Evolutionary conservation across 92 coral and sea anemone species (phyloP), one percentile per base, ranked within the genome.

Genomic region (Zoanthus gigantus): DNA sequence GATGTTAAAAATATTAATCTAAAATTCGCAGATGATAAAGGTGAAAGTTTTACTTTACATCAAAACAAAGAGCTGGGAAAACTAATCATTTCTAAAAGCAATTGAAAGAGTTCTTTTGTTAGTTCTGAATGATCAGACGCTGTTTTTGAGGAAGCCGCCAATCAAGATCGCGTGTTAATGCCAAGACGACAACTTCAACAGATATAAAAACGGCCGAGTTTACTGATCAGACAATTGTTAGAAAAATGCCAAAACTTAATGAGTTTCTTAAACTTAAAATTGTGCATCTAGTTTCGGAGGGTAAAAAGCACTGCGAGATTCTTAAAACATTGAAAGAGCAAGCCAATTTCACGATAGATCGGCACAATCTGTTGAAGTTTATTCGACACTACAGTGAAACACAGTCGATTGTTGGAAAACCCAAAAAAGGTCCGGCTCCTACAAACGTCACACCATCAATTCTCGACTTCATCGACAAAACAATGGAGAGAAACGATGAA

Each of bases 401-500:
- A 17, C 74, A 32, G 74, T 69, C 74, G 45, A 69, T 69, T n/a
- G 47, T 69, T 69, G 74, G 45, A n/a, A 69, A 69, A 9, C 46
- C 74, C 44, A 69, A 34, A 69, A 69, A 18, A 50, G 23, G 72
- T 37, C 65, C 63, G 34, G 74, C 74, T 16, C 12, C 12, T 42
- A 81, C 60, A 37, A 30, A 81, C 32, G 34, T 18, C 1, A 60
- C 71, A 44, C 74, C 52, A 8, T 54, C 71, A 28, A 81, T 81
- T 34, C 8, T 81, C 7, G 11, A 53, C 29, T 81, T n/a, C 57
- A 53, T 81, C n/a, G 86, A 81, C 53, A 12, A 47, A 28, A 29
- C 71, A 15, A 63, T 81, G 86, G 86, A 81, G 57, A 57, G 29
- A 11, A 81, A 81, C 32, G 75, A 81, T 61, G 85, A 81, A 31